Evolutionary conservation across 2,113 vertebrate genomes (phyloP), one percentile per base, ranked within the genome.

Genomic region (Chascanopsetta lugubris): DNA sequence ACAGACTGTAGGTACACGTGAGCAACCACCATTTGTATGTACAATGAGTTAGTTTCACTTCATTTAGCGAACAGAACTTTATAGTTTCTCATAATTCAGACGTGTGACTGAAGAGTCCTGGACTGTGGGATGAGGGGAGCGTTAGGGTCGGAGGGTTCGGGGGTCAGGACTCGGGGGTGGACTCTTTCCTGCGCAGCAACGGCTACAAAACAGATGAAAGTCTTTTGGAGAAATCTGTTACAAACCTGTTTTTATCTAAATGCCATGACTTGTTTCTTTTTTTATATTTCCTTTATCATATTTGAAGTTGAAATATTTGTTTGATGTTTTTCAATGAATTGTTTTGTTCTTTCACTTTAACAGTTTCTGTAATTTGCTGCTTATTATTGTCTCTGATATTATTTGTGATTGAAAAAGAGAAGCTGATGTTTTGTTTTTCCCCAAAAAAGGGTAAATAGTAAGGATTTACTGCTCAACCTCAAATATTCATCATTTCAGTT

Each of bases 401-500:
- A 40, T n/a, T 40, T 40, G 29, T 65, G 46, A 56, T 21, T 51
- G 29, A 30, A 4, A 30, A 30, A n/a, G n/a, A n/a, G n/a, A n/a
- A n/a, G n/a, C n/a, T n/a, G n/a, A n/a, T n/a, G n/a, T n/a, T n/a
- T n/a, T n/a, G n/a, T n/a, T n/a, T n/a, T n/a, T n/a, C n/a, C n/a
- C n/a, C n/a, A n/a, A n/a, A n/a, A n/a, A n/a, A 13, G 12, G 34
- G 42, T 61, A 26, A 76, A 25, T 49, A n/a, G 17, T 53, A 25
- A 12, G 12, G 5, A 2, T 38, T 48, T 20, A 13, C 34, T 32
- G 43, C 13, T 29, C 13, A n/a, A 38, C 47, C n/a, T 40, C 12
- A 38, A 38, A 1, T 38, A 38, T n/a, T n/a, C n/a, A n/a, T n/a
- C n/a, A n/a, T n/a, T n/a, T n/a, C n/a, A n/a, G n/a, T n/a, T n/a